Percentiles rank a stretch among this genome's conserved stretches.
Conservation (phyloP, 2,113 vertebrate species). For the Phyllostomus discolor region DNA sequence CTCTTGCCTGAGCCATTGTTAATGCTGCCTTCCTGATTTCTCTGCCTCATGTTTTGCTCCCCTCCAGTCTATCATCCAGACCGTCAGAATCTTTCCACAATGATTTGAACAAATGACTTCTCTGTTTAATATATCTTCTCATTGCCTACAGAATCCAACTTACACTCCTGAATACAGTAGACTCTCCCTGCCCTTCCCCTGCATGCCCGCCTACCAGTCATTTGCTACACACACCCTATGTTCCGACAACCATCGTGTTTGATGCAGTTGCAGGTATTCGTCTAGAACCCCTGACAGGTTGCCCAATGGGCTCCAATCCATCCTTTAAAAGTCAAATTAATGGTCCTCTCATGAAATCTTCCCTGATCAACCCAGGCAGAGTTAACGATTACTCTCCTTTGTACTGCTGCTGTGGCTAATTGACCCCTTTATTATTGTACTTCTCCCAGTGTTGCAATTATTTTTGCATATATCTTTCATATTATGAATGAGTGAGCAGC, state of each 20-base stretch:
- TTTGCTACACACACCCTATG: neutral
- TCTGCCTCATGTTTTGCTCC: neutral
- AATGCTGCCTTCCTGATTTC: neutral
- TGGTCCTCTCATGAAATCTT: neutral
- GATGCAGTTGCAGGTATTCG: neutral
- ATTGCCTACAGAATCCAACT: neutral
- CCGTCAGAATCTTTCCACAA: neutral
- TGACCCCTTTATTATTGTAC: neutral
- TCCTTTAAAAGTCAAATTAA: neutral
- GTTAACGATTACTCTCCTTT: neutral
- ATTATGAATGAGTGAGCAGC: neutral
- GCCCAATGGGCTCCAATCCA: neutral
- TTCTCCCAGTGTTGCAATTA: neutral
- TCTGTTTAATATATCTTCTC: neutral
- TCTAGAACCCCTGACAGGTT: neutral
- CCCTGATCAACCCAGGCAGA: neutral
- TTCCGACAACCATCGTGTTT: neutral
- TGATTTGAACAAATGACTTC: neutral
- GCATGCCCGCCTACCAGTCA: neutral
- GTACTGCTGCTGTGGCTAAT: neutral
- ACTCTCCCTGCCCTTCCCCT: neutral
- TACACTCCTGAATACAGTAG: neutral
- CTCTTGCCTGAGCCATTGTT: neutral
- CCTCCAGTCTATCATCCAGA: neutral
- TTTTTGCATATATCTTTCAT: neutral